Base-by-base conservation (phyloP, 2,797 vertebrate genomes). In the Lepilemur septentrionalis region DNA sequence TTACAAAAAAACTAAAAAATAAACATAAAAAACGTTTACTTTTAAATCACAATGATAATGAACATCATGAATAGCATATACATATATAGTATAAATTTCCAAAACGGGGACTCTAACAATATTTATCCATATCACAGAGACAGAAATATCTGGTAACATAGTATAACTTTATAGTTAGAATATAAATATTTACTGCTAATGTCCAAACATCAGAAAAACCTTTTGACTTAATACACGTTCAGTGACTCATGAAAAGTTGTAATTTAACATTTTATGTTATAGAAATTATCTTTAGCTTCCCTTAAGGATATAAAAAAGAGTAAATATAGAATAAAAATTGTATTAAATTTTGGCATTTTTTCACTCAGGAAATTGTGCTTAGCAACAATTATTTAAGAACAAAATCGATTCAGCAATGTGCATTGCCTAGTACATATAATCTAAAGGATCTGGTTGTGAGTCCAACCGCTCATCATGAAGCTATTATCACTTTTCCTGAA, bases 401-500 rank as follows among this genome's bases (percentile, higher is more conserved):
- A 94, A 70, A 89, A 95, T 55, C 38, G 75, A 79, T 97, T 97
- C 84, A 46, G 3, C 59, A 32, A 81, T 97, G 61, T 67, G 93
- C 43, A 96, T 97, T 98, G 85, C 91, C 84, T 11, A 89, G 65
- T 91, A 72, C 5, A 89, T 94, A 96, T 73, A 93, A 86, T 69
- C 52, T 79, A 65, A 52, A 96, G 85, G 78, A 96, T 94, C 75
- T 96, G 89, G 30, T 67, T 97, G 75, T 94, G 98, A 97, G 69
- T 89, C 95, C 82, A 91, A 96, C 6, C 79, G 97, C 61, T 93
- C 5, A 97, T 72, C 93, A 86, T 93, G 80, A 97, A 98, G 82
- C 67, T 93, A 87, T 97, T 92, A 96, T 76, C 52, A 72, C 59
- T 94, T 46, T 95, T 94, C 22, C 80, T 97, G 18, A 91, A 87